A percentile compares a stretch with the other conserved stretches of the same genome.
Evolutionary conservation across 1,140 invertebrate species (phyloP).

Genomic region (Proctacanthus coquilletti): DNA sequence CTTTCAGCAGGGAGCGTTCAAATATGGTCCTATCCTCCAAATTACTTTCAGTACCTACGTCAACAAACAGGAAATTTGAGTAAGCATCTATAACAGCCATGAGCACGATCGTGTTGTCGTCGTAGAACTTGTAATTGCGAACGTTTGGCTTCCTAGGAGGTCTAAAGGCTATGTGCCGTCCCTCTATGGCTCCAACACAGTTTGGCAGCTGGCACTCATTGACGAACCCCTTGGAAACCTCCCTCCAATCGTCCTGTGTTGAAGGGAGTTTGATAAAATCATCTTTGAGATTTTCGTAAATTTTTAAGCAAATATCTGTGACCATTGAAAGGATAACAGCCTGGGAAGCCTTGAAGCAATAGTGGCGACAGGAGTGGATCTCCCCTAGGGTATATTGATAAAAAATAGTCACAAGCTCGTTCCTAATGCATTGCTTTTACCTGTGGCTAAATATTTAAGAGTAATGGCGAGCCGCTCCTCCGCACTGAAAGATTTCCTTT

Average conservation of each 20-base stretch:
- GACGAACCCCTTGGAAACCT: conserved; percentile 19
- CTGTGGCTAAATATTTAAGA: conserved; percentile 29
- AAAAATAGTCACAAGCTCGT: not conserved
- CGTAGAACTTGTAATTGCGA: not conserved
- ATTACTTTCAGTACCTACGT: not conserved
- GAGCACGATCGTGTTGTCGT: not conserved
- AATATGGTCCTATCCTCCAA: not conserved
- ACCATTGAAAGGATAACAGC: conserved; percentile 30
- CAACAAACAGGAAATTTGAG: not conserved
- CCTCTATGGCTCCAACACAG: conserved; percentile 22
- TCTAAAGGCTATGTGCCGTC: conserved; percentile 18
- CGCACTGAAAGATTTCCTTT: conserved; percentile 26
- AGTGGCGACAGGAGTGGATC: conserved; percentile 29
- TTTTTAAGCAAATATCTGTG: conserved; percentile 28
- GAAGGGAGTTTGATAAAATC: conserved; percentile 28
- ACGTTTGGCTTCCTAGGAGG: not conserved
- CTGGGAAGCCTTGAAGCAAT: conserved; percentile 30
- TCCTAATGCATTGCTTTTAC: conserved; percentile 11
- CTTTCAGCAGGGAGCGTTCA: not conserved
- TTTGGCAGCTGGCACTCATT: conserved; percentile 19
- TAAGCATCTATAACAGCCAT: not conserved
- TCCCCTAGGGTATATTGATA: conserved; percentile 14
- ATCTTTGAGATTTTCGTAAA: conserved; percentile 27
- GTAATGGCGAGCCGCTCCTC: conserved; percentile 27
- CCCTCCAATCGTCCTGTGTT: conserved; percentile 27